Evolutionary conservation across 1,140 invertebrate genomes (phyloP), one percentile per base, ranked within the genome.

Genomic region (Yoshiicerus persimilis): DNA sequence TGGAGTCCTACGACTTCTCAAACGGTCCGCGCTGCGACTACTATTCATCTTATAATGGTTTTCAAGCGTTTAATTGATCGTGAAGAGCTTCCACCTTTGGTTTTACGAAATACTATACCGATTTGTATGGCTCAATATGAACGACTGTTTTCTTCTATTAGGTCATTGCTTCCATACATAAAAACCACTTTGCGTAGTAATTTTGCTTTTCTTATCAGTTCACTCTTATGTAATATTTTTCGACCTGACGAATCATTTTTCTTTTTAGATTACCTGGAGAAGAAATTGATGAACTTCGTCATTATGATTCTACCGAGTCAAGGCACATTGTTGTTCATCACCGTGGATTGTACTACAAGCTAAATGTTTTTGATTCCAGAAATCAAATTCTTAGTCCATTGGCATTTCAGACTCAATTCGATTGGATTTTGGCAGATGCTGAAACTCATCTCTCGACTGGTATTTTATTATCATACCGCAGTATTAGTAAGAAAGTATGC

Each of bases 351-450:
- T 91, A 92, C 89, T 94, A 94, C 88, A 92, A 91, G 77, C 25
- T 93, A 5, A 91, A 93, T 62, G 91, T 94, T 41, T 93, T 91
- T 91, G 93, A 94, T 90, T 90, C 89, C 0, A 92, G 92, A 77
- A 92, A 93, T 87, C 92, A 92, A 87, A 88, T 93, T 16, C 86
- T 94, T 16, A 90, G 92, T 25, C 92, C 92, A 2, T 87, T 91
- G 32, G 89, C 90, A 30, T 90, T 94, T 64, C 92, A 94, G 89
- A 91, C 92, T 87, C 92, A 93, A 77, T 89, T 94, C 70, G 90
- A 93, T 39, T 93, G 93, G 92, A 93, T 94, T 75, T 91, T 93
- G 5, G 90, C 92, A 23, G 92, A 94, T 91, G 92, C 93, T 34
- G 77, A 89, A 34, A 36, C n/a, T 90, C 92, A 80, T 90, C 13